Conservation (phyloP, 2,888 invertebrate species). For the Pterobdella sp. region DNA sequence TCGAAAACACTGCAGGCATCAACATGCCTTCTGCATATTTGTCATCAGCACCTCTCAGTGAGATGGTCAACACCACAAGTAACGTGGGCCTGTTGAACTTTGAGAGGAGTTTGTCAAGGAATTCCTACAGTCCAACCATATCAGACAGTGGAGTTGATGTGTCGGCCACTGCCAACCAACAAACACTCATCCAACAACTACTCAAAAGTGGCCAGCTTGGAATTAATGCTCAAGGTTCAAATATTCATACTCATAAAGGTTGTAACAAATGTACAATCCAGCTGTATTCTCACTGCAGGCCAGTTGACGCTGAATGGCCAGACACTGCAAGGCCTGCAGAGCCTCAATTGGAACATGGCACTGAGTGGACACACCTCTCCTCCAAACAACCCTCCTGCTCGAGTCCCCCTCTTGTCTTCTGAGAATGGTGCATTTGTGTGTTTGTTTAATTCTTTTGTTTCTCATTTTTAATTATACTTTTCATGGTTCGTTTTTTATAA, state of each 20-base stretch:
- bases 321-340: constrained; percentile 41
- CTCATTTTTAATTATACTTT: neutral
- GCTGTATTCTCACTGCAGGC: constrained; percentile 38
- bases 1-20: constrained; percentile 9
- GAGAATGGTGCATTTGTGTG: constrained; percentile 18
- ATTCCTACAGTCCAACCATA: constrained; percentile 49
- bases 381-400: constrained; percentile 19
- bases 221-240: constrained; percentile 54
- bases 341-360: constrained; percentile 19
- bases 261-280: neutral
- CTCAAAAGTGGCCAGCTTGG: constrained; percentile 68
- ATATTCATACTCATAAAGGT: neutral
- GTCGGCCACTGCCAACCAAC: constrained; percentile 43
- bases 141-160: constrained; percentile 51
- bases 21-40: constrained; percentile 36
- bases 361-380: constrained; percentile 22
- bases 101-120: constrained; percentile 43
- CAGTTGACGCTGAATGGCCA: constrained; percentile 47
- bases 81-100: constrained; percentile 29
- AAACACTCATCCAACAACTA: constrained; percentile 70
- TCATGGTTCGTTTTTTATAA: neutral
- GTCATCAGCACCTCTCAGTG: constrained; percentile 32
- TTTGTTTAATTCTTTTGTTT: neutral
- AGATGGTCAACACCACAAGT: constrained; percentile 23
- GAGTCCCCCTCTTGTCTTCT: neutral